phyloP scores from a whole-genome alignment of 2,888 invertebrate species.

The Oxycera nigricornis region DNA sequence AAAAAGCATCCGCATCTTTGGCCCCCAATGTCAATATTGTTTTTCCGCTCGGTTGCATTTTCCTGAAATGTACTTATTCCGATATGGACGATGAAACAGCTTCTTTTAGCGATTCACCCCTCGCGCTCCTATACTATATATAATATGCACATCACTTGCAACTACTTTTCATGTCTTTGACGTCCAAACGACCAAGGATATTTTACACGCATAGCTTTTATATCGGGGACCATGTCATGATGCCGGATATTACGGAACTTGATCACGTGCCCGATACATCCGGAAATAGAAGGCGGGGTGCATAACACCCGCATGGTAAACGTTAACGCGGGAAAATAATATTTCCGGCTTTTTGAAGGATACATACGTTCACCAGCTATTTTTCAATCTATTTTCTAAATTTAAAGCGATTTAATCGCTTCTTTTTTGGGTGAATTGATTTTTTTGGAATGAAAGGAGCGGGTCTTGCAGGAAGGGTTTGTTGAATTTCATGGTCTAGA shows the following conservation, averaged over 20 bases:
- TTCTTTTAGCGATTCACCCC: background rate
- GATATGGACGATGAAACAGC: constrained; percentile 19
- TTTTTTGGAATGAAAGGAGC: no score
- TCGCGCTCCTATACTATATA: background rate
- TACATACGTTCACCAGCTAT: no score
- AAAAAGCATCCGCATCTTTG: background rate
- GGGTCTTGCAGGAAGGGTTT: no score
- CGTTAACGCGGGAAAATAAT: background rate
- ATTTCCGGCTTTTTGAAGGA: background rate
- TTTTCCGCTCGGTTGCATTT: constrained; percentile 24
- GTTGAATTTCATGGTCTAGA: no score
- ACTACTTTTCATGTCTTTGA: background rate
- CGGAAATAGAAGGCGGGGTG: constrained; percentile 17
- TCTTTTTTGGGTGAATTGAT: no score
- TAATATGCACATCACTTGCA: background rate
- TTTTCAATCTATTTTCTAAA: no score
- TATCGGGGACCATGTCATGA: background rate
- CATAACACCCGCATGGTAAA: constrained; percentile 4
- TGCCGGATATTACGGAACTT: constrained; percentile 29
- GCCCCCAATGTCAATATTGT: constrained; percentile 1
- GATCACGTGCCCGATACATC: constrained; percentile 29
- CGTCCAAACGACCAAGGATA: background rate
- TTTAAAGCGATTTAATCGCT: no score
- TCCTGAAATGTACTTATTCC: background rate
- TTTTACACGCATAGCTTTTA: background rate